phyloP scores from a whole-genome alignment of 2,888 invertebrate species.

The Trypoxylon attenuatum region DNA sequence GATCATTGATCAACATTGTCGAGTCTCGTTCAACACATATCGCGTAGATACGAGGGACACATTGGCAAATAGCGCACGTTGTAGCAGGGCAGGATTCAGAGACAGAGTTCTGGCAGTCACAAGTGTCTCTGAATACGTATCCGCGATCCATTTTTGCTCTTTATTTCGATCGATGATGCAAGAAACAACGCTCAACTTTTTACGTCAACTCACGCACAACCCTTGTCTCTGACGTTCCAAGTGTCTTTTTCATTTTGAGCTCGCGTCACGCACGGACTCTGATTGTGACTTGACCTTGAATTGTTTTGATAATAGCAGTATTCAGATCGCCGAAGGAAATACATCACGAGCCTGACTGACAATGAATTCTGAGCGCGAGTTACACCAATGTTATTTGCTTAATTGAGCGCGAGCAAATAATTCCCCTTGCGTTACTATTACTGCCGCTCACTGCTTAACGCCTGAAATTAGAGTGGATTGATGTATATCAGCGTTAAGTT shows the following conservation, averaged over 20 bases:
- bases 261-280: neutral
- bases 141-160: constrained; percentile 11
- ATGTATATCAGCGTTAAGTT: neutral
- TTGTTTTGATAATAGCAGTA: neutral
- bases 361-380: no score
- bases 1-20: constrained; percentile 14
- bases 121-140: neutral
- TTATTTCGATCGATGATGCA: constrained; percentile 34
- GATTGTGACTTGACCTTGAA: neutral
- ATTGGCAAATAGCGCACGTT: neutral
- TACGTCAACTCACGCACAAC: constrained; percentile 3
- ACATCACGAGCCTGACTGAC: neutral
- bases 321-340: neutral
- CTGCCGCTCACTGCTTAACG: constrained; percentile 8
- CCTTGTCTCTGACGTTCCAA: neutral
- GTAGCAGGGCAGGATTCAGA: neutral
- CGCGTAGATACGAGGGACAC: neutral
- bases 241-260: neutral
- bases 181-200: constrained; percentile 3
- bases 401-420: neutral
- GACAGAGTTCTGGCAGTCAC: constrained; percentile 1
- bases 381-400: neutral
- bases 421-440: neutral
- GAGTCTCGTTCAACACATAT: constrained; percentile 12
- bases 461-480: constrained; percentile 6